A percentile compares a stretch with the other conserved stretches of the same genome.
Conservation (phyloP, 2,797 vertebrate genomes). For the Chloroceryle amazona region DNA sequence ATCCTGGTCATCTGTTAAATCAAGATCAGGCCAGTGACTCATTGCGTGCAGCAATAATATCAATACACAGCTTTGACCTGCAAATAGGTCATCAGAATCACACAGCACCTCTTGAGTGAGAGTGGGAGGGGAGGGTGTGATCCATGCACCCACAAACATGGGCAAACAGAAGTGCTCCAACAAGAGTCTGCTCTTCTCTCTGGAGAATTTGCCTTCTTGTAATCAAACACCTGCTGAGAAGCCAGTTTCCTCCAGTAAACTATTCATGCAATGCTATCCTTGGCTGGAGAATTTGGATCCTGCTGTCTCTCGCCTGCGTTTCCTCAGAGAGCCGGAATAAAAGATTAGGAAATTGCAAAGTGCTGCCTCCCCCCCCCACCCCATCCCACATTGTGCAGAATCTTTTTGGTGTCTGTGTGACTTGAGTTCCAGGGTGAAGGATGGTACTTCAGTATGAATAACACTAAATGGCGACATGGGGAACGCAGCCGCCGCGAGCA, state of each 20-base stretch:
- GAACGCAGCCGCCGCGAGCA: not conserved
- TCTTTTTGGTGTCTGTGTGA: not conserved
- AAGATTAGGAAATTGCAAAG: not conserved
- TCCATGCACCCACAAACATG: accelerated
- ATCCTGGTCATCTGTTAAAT: not conserved
- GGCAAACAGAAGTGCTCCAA: not conserved
- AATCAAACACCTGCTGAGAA: not conserved
- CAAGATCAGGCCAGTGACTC: accelerated
- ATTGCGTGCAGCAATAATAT: accelerated
- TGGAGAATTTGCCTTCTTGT: not conserved
- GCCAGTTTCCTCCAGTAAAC: not conserved
- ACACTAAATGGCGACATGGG: not conserved
- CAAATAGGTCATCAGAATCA: not conserved
- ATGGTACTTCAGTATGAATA: not conserved
- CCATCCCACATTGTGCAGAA: not conserved
- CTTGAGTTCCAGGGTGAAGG: not conserved
- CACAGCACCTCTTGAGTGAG: not conserved
- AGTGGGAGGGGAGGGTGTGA: not conserved
- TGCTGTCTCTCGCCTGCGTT: not conserved
- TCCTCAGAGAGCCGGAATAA: not conserved
- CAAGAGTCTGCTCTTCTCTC: not conserved
- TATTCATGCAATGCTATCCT: accelerated
- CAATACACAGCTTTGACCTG: not conserved
- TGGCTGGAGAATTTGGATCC: not conserved
- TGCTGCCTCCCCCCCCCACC: not conserved